phyloP scores from a whole-genome alignment of 2,888 invertebrate species.

The Campopleginae sp. region DNA sequence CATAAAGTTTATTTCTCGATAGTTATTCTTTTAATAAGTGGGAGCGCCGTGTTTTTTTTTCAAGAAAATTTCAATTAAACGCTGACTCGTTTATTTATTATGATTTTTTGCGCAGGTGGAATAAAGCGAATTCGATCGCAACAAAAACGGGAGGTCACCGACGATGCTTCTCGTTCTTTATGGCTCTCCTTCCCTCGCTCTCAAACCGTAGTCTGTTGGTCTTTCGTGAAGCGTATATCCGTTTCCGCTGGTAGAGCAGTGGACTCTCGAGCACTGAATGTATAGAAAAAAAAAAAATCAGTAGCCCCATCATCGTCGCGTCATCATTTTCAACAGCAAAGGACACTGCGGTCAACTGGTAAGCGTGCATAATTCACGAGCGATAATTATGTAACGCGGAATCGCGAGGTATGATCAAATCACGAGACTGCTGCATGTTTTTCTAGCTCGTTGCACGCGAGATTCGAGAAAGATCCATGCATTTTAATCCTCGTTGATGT shows the following conservation, averaged over 20 bases:
- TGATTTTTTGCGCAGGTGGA: not conserved
- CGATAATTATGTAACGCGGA: slow-evolving; percentile 72
- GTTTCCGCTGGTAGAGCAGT: slow-evolving; percentile 77
- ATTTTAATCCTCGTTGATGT: slow-evolving; percentile 6
- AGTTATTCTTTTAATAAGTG: not conserved
- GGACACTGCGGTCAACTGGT: slow-evolving; percentile 72
- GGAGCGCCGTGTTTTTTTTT: not conserved
- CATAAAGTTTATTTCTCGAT: too few relatives aligned
- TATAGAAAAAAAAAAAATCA: slow-evolving; percentile 37
- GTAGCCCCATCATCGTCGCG: slow-evolving; percentile 40
- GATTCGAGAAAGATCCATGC: slow-evolving; percentile 50
- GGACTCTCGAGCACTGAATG: slow-evolving; percentile 47
- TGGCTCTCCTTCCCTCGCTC: not conserved
- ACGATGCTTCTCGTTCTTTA: slow-evolving; percentile 29
- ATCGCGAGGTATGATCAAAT: slow-evolving; percentile 61
- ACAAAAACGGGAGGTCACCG: slow-evolving; percentile 9
- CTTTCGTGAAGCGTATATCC: slow-evolving; percentile 83
- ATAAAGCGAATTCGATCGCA: not conserved
- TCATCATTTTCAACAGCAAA: slow-evolving; percentile 60
- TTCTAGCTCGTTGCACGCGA: slow-evolving; percentile 62
- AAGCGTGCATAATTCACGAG: slow-evolving; percentile 66
- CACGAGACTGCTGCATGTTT: slow-evolving; percentile 51
- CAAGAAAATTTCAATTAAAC: slow-evolving; percentile 2
- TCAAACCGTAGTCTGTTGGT: slow-evolving; percentile 75
- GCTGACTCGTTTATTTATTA: too few relatives aligned